Percentiles rank a stretch among this genome's conserved stretches.
Evolutionary conservation across 1,140 invertebrate genomes (phyloP).

Genomic region (Latrodectus geometricus): DNA sequence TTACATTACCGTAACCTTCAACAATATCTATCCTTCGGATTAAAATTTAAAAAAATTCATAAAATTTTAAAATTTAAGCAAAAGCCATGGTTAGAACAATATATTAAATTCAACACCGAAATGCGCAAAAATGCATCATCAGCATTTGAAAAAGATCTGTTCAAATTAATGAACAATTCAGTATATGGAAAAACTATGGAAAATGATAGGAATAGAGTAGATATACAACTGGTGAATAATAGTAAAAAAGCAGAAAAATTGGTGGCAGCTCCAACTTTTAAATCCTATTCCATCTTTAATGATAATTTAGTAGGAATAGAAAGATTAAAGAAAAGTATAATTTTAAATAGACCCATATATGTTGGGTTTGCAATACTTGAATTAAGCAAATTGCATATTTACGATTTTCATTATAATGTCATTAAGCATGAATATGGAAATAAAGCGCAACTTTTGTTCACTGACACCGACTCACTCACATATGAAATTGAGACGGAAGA

Average conservation of each 20-base stretch:
- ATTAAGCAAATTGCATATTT: slow-evolving; percentile 65
- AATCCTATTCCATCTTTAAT: slow-evolving; percentile 63
- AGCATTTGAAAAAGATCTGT: too few species aligned
- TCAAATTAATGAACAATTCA: too few species aligned
- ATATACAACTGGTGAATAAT: too few species aligned
- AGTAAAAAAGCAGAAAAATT: too few species aligned
- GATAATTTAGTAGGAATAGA: background rate
- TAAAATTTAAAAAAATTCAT: background rate
- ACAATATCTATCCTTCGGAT: slow-evolving; percentile 67
- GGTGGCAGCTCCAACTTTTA: slow-evolving; percentile 8
- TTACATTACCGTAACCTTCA: slow-evolving; percentile 72
- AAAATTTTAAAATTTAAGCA: too few species aligned
- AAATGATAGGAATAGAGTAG: too few species aligned
- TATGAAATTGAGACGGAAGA: too few species aligned
- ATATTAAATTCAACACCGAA: too few species aligned
- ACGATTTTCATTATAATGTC: slow-evolving; percentile 66
- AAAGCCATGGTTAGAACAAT: too few species aligned
- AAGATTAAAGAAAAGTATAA: slow-evolving; percentile 6
- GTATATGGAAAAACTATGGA: too few species aligned
- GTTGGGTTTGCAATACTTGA: slow-evolving; percentile 34
- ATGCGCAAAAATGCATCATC: too few species aligned
- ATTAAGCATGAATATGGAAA: slow-evolving; percentile 29
- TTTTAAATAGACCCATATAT: slow-evolving; percentile 24
- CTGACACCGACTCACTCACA: too few species aligned
- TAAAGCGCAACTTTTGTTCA: slow-evolving; percentile 17